Conservation (phyloP, 2,113 vertebrate genomes). For the Aegithalos caudatus region DNA sequence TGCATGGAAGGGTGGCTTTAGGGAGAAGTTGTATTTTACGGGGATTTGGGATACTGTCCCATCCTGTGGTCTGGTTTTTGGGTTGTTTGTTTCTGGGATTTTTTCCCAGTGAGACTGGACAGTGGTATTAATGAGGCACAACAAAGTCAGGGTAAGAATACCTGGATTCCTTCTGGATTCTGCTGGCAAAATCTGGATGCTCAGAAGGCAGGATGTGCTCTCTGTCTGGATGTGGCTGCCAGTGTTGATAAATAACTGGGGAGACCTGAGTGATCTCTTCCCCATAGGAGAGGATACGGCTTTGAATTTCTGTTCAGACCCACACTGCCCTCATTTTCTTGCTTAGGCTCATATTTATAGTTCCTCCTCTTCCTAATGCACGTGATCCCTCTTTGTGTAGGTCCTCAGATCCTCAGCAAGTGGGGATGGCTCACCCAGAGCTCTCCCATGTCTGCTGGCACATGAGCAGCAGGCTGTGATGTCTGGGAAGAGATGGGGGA, state of each 20-base stretch:
- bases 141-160: background rate
- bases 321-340: background rate
- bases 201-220: background rate
- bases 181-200: background rate
- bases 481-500: background rate
- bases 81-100: fast-evolving
- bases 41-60: background rate
- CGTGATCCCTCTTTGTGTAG: background rate
- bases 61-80: background rate
- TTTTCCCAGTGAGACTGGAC: background rate
- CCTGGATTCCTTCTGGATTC: background rate
- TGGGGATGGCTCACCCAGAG: background rate
- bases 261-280: background rate
- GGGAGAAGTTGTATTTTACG: background rate
- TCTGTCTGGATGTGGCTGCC: background rate
- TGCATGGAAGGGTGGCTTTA: background rate
- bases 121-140: background rate
- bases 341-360: background rate
- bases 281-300: fast-evolving
- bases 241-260: background rate
- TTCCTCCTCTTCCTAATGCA: background rate
- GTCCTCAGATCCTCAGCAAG: background rate
- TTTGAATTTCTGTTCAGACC: background rate
- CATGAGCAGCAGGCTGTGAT: background rate
- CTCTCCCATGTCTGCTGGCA: background rate